Evolutionary conservation across 1,140 invertebrate species (phyloP), one percentile per base, ranked within the genome.

Genomic region (Archivesica marissinica): DNA sequence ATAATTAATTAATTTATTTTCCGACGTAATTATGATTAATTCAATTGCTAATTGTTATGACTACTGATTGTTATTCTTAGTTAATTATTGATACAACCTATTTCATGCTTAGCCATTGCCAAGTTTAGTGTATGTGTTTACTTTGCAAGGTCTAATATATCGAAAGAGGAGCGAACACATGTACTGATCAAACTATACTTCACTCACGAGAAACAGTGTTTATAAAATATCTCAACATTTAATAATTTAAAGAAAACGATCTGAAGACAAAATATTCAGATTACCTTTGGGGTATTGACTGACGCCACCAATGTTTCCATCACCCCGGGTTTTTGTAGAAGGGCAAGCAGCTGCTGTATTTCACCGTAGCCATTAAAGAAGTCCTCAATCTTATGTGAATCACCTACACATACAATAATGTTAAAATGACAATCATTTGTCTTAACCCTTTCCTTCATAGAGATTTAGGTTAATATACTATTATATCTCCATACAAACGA

Each of bases 251-350:
- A 38, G n/a, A 38, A 66, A 6, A 66, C 4, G 4, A 17, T 35
- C 2, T 47, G 13, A 39, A 39, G 9, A 68, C 6, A n/a, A n/a
- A 38, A 68, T 7, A 39, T 33, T 20, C n/a, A 4, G 11, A 33
- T 25, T 44, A 70, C 66, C 41, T 70, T 39, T 25, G 66, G 66
- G 7, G 66, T 70, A 30, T 47, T 70, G 20, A 44, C 6, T 25
- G 66, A 47, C 6, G 38, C 38, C 38, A 47, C 30, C n/a, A 70
- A 47, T 25, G 39, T 70, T 70, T 70, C 66, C 66, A 70, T 41
- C 1, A 70, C 66, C 20, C 39, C 35, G 6, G 66, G 66, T 47
- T 70, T 41, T 47, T 70, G 66, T 70, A 70, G n/a, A 1, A 70
- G 2, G 2, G 47, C 17, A 15, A 70, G 13, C 30, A 70, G 23